These are phyloP conservation scores for Poeciliopsis prolifica DNA, from an alignment of 2,113 vertebrate genomes.

Conservation along the genomic window DNA sequence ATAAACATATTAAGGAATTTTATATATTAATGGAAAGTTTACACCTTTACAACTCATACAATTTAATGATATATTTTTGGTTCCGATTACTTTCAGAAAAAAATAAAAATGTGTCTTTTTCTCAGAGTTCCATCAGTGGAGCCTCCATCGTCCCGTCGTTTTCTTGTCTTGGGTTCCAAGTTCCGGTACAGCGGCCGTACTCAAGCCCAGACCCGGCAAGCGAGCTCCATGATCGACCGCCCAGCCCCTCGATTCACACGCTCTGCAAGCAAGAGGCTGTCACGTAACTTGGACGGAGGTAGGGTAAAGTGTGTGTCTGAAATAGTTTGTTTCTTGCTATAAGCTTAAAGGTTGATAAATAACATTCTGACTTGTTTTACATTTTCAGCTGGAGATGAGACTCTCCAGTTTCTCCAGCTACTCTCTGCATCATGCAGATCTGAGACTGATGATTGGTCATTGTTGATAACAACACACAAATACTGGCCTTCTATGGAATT, in stretches of 20 bases:
- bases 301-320: slow-evolving; percentile 1
- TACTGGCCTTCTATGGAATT: slow-evolving; percentile 26
- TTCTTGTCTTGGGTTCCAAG: slow-evolving; percentile 90
- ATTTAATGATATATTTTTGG: not conserved
- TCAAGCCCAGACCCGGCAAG: slow-evolving; percentile 92
- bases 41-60: not conserved
- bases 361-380: slow-evolving; percentile 31
- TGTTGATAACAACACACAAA: slow-evolving; percentile 51
- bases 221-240: slow-evolving; percentile 90
- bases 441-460: slow-evolving; percentile 72
- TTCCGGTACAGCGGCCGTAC: slow-evolving; percentile 94
- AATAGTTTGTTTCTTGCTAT: not conserved
- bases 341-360: not conserved
- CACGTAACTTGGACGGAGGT: slow-evolving; percentile 92
- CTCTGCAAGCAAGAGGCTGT: slow-evolving; percentile 92
- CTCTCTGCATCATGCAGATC: slow-evolving; percentile 50
- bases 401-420: slow-evolving; percentile 53
- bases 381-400: slow-evolving; percentile 62
- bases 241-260: slow-evolving; percentile 91
- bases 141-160: slow-evolving; percentile 86
- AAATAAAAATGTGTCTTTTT: not conserved
- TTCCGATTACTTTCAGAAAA: not conserved
- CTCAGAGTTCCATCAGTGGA: slow-evolving; percentile 89
- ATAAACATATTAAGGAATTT: no score
- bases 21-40: not conserved